Evolutionary conservation across 2,888 invertebrate species (phyloP), one percentile per base, ranked within the genome.

Genomic region (Camponotus fellah): DNA sequence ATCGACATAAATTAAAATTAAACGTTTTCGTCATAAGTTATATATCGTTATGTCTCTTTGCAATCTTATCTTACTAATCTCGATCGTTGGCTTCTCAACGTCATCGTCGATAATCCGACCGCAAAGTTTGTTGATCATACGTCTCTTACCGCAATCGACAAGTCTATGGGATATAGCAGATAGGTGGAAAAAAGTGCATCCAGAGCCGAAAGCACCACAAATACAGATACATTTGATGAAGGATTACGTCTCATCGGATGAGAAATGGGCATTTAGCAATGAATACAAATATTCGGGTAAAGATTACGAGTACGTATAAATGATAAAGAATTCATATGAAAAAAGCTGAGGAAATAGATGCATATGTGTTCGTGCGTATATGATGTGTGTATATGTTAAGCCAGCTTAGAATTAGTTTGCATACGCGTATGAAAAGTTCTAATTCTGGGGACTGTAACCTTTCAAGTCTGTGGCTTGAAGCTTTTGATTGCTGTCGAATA

Each of bases 221-320:
- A 66, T 88, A 10, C 71, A 88, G 40, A 60, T 88, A 0, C 60
- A 37, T 0, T 0, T 87, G 74, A 12, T 83, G 34, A 86, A 85
- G 49, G 64, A 40, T 5, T 56, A 69, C 34, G 37, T 32, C 3
- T 3, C 69, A 4, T 10, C 46, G 37, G 9, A 71, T 10, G 62
- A 71, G 3, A 65, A 37, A 0, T 53, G 21, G 60, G 0, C 2
- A 5, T 21, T 60, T 53, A 72, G 8, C 26, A 10, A 71, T 6
- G 81, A 85, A 10, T 87, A 87, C 4, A 76, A 34, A n/a, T 72
- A 83, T 14, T 58, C 62, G 66, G 3, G 3, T 0, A 66, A 26
- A 37, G 37, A 80, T 32, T 14, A 74, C 17, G 1, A 56, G 32
- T 26, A 64, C 43, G 72, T 71, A 79, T 53, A 21, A 12, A 66